Base-by-base conservation (phyloP, 2,113 vertebrate genomes). In the Dipodomys spectabilis region DNA sequence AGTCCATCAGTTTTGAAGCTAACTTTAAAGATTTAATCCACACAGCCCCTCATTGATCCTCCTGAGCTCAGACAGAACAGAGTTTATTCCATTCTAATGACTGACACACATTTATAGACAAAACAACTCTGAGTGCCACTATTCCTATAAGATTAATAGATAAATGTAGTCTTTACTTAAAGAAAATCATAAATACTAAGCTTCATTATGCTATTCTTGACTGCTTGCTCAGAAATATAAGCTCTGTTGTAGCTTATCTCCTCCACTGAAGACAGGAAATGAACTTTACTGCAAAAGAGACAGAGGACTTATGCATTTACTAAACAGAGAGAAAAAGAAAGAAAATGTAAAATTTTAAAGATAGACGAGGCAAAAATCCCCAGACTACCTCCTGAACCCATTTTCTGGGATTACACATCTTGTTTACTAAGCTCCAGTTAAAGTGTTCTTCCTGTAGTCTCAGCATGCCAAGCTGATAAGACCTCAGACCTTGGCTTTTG, bases 201-300 rank as follows among this genome's bases (percentile, higher is more conserved):
- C 77, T 64, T 71, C 30, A 13, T 90, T 45, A 57, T n/a, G 60
- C 30, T 35, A 16, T 22, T 65, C 30, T 35, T 82, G 53, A 79
- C 27, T 49, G 39, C 27, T 72, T 68, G 25, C 45, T 91, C 67
- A 91, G 9, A 69, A 35, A 45, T 18, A 3, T 27, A 60, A 35
- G 20, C 69, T 77, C 44, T 9, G 16, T n/a, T 28, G 3, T 32
- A 39, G 12, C 5, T 11, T 74, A 45, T 35, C 65, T n/a, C 11
- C 62, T 53, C 64, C 2, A 85, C 9, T 16, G 22, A 49, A 78
- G 8, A 44, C 13, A 32, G 5, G 6, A 15, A 35, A 80, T 27
- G 78, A 60, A 93, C 84, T 78, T 69, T 30, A 78, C 44, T 80
- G n/a, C 27, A 81, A 64, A 90, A 81, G n/a, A 74, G 28, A 25